These are phyloP conservation scores for Pristionchus japonicus DNA, from an alignment of 2,888 invertebrate genomes.

Conservation along the genomic window DNA sequence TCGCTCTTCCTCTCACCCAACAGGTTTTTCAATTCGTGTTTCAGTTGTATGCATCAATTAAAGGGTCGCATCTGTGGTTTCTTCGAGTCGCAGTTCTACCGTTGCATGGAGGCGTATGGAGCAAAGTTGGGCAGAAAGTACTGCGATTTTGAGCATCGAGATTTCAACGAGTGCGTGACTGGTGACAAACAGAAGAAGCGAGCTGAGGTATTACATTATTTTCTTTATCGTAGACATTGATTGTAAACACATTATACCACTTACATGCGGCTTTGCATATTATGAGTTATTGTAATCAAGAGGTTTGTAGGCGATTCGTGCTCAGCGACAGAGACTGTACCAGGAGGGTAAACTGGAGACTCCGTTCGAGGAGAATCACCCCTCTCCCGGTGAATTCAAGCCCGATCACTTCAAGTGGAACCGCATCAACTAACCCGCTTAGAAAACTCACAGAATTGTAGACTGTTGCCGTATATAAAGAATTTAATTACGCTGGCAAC, in stretches of 20 bases:
- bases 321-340: constrained; percentile 68
- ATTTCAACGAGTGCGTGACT: constrained; percentile 70
- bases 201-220: constrained; percentile 8
- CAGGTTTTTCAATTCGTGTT: constrained; percentile 55
- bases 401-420: constrained; percentile 69
- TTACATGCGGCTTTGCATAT: no score
- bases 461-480: neutral
- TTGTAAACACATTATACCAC: neutral
- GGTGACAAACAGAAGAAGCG: constrained; percentile 68
- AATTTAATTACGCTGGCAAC: neutral
- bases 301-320: constrained; percentile 61
- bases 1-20: constrained; percentile 65
- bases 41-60: neutral
- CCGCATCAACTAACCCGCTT: constrained; percentile 55
- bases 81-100: constrained; percentile 72
- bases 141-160: constrained; percentile 74
- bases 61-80: constrained; percentile 67
- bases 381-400: constrained; percentile 67
- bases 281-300: neutral
- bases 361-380: constrained; percentile 63
- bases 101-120: constrained; percentile 74
- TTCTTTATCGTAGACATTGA: neutral
- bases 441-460: neutral
- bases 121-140: constrained; percentile 71
- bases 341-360: constrained; percentile 66